These are phyloP conservation scores for Vireo altiloquus DNA, from an alignment of 2,113 vertebrate species.

Conservation along the genomic window DNA sequence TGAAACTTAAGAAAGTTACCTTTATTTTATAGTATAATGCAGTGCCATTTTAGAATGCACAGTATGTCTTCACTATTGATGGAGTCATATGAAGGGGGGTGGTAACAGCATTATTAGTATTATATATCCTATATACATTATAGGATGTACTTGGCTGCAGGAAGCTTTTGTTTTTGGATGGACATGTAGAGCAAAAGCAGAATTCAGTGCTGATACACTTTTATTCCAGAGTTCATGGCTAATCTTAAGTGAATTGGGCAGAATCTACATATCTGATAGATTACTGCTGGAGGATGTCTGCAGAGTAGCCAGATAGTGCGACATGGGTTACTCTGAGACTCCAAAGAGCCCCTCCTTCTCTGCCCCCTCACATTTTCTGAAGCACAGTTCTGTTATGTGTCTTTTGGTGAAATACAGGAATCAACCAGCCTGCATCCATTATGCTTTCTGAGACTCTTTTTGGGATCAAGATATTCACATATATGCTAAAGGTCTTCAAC, in stretches of 20 bases:
- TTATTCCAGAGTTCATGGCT: not conserved
- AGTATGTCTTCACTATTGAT: not conserved
- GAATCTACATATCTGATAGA: not conserved
- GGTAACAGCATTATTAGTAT: accelerated
- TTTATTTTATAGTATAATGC: not conserved
- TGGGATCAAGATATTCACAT: not conserved
- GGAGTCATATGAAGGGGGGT: not conserved
- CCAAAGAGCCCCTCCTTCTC: not conserved
- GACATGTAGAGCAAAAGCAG: not conserved
- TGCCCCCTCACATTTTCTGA: not conserved
- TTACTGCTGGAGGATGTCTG: not conserved
- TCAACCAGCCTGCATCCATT: not conserved
- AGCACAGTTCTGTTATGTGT: not conserved
- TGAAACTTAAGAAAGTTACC: not conserved
- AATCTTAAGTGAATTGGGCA: not conserved
- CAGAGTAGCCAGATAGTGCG: not conserved
- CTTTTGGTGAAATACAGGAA: not conserved
- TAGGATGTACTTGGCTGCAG: not conserved
- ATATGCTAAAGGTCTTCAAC: not conserved
- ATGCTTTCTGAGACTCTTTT: not conserved
- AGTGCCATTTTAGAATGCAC: not conserved
- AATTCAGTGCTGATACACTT: not conserved
- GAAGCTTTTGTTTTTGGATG: not conserved
- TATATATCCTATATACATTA: too few relatives aligned
- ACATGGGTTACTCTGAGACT: not conserved